These are phyloP conservation scores for Scolopax mira DNA, from an alignment of 2,113 vertebrate species.

Conservation along the genomic window DNA sequence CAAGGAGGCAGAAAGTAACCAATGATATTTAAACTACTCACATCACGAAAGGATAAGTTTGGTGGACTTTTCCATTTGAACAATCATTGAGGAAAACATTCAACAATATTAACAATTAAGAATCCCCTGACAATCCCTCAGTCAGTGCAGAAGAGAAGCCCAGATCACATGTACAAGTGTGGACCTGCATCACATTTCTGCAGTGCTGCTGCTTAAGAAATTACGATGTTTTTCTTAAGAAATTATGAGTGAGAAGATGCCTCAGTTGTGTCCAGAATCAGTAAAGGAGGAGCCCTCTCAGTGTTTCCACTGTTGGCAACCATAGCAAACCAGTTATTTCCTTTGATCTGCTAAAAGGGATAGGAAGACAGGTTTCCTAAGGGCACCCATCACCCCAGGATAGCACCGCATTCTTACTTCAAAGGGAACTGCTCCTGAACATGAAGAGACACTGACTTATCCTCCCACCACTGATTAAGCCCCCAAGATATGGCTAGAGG, in stretches of 20 bases:
- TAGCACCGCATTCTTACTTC: background rate
- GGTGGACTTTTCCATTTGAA: background rate
- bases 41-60: background rate
- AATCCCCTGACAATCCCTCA: background rate
- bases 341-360: background rate
- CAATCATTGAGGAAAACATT: background rate
- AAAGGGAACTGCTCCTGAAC: background rate
- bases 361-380: background rate
- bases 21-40: background rate
- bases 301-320: background rate
- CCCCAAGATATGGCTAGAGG: background rate
- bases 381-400: background rate
- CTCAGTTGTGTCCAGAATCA: accelerated
- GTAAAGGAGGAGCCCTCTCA: background rate
- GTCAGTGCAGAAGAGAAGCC: background rate
- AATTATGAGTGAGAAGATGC: accelerated
- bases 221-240: background rate
- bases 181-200: background rate
- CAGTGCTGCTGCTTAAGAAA: background rate
- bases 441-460: background rate
- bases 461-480: background rate
- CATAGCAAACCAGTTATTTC: background rate
- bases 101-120: background rate
- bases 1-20: background rate
- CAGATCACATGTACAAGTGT: accelerated